Conservation (phyloP, 2,113 vertebrate genomes). For the Genyomyrus donnyi region DNA sequence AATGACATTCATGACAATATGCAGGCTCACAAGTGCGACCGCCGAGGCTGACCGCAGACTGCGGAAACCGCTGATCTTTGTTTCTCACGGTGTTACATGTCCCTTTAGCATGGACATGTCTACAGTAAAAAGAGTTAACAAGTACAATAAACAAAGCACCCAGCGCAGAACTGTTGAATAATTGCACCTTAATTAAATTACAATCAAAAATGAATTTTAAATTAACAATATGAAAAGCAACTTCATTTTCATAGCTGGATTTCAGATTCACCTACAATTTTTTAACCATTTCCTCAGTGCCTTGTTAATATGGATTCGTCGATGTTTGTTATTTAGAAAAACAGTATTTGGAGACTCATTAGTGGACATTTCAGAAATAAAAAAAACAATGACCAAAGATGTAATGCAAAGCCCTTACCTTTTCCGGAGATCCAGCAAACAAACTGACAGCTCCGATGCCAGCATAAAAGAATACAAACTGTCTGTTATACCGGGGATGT, state of each 20-base stretch:
- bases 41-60: not conserved
- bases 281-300: not conserved
- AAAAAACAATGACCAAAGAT: not conserved
- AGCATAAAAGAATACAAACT: not conserved
- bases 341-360: not conserved
- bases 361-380: not conserved
- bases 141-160: not conserved
- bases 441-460: not conserved
- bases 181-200: not conserved
- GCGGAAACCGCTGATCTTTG: not conserved
- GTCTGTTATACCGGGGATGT: not conserved
- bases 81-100: not conserved
- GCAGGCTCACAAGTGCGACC: no score
- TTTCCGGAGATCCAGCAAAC: not conserved
- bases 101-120: not conserved
- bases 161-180: not conserved
- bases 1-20: not conserved
- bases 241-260: not conserved
- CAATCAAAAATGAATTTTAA: not conserved
- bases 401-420: not conserved
- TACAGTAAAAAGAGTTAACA: not conserved
- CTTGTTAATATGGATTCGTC: not conserved
- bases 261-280: not conserved
- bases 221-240: not conserved
- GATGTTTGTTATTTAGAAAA: not conserved